Conservation (phyloP, 2,888 invertebrate genomes). For the Dexiosoma caninum region DNA sequence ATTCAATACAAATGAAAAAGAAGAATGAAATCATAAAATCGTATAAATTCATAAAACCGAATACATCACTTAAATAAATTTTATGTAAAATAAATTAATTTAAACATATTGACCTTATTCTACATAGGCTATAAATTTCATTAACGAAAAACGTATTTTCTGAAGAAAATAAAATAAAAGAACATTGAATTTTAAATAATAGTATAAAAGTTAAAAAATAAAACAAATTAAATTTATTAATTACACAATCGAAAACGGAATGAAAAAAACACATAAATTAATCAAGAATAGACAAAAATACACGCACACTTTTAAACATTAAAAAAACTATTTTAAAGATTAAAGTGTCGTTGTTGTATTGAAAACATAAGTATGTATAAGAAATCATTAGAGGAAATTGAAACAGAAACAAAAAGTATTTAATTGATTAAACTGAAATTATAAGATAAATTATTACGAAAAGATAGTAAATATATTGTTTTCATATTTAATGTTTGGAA, state of each 20-base stretch:
- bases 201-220: slow-evolving; percentile 40
- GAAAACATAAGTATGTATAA: slow-evolving; percentile 12
- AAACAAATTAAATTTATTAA: slow-evolving; percentile 22
- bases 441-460: slow-evolving; percentile 50
- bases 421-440: slow-evolving; percentile 57
- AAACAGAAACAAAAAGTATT: slow-evolving; percentile 51
- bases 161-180: slow-evolving; percentile 16
- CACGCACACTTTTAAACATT: slow-evolving; percentile 59
- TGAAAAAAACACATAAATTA: slow-evolving; percentile 34
- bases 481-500: background rate
- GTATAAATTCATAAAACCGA: slow-evolving; percentile 17
- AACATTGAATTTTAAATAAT: slow-evolving; percentile 47
- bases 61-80: slow-evolving; percentile 20
- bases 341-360: slow-evolving; percentile 62
- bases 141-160: slow-evolving; percentile 46
- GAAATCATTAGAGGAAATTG: slow-evolving; percentile 59
- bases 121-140: slow-evolving; percentile 59
- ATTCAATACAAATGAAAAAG: slow-evolving; percentile 19
- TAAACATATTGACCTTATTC: slow-evolving; percentile 58
- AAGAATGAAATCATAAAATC: background rate
- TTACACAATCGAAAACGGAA: slow-evolving; percentile 25
- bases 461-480: background rate
- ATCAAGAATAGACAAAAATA: slow-evolving; percentile 40
- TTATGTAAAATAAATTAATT: slow-evolving; percentile 39
- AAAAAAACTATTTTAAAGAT: slow-evolving; percentile 48